Conservation (phyloP, 2,113 vertebrate species). For the Cryptomyrus ogoouensis region DNA sequence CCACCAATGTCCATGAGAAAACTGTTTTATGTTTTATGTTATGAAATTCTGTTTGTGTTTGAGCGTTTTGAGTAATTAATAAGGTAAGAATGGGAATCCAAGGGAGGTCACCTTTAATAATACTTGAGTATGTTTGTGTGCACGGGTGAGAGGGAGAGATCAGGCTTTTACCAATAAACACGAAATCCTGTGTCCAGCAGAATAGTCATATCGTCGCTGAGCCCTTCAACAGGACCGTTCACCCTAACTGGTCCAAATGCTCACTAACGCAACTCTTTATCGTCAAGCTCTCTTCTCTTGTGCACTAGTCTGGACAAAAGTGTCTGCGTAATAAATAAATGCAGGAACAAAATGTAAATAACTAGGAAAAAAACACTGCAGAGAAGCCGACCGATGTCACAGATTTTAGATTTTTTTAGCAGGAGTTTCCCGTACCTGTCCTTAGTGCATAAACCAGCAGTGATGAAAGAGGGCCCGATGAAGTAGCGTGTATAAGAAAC, state of each 20-base stretch:
- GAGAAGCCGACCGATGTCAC: neutral
- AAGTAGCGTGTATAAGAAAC: neutral
- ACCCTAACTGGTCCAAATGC: neutral
- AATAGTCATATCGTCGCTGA: neutral
- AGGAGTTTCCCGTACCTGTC: neutral
- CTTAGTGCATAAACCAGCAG: neutral
- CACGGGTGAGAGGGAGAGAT: neutral
- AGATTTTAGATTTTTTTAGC: neutral
- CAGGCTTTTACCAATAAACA: neutral
- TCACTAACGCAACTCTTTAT: neutral
- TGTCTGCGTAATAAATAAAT: neutral
- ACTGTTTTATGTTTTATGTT: neutral
- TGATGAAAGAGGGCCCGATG: neutral
- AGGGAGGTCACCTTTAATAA: neutral
- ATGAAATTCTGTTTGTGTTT: neutral
- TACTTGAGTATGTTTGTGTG: neutral
- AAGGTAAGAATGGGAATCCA: neutral
- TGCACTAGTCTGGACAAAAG: neutral
- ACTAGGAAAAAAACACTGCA: neutral
- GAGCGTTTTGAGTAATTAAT: neutral
- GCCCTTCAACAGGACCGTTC: neutral
- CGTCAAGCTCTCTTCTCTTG: neutral
- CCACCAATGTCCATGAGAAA: neutral
- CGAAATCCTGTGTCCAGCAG: neutral
- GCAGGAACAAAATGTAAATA: neutral